Percentiles rank a stretch among this genome's conserved stretches.
These are phyloP conservation scores for Gopherus flavomarginatus DNA, from an alignment of 2,113 vertebrate species.

Conservation along the genomic window DNA sequence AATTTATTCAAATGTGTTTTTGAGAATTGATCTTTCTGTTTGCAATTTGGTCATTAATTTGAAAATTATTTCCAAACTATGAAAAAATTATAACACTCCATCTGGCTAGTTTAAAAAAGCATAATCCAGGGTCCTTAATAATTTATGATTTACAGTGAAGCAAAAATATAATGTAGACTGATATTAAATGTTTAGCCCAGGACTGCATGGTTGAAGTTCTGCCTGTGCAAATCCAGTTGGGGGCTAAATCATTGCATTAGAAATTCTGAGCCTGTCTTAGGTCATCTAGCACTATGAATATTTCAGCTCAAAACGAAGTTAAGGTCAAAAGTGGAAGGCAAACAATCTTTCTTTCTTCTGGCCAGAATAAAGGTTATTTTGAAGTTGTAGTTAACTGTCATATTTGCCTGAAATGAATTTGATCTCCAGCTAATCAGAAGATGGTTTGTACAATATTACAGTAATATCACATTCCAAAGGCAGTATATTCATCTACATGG, in stretches of 20 bases:
- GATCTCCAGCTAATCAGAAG: not conserved
- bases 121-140: rapidly evolving
- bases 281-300: not conserved
- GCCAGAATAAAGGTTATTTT: not conserved
- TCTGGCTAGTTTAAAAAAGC: not conserved
- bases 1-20: not conserved
- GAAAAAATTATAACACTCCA: not conserved
- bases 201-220: not conserved
- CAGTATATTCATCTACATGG: not conserved
- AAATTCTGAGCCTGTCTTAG: not conserved
- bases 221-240: rapidly evolving
- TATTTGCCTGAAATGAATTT: not conserved
- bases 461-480: not conserved
- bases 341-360: not conserved
- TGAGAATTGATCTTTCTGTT: not conserved
- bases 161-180: not conserved
- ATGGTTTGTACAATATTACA: not conserved
- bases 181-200: not conserved
- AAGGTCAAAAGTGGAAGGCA: not conserved
- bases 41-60: not conserved
- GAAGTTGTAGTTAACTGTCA: not conserved
- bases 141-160: not conserved
- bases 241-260: not conserved
- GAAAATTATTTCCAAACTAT: not conserved
- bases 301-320: not conserved